A percentile compares a stretch with the other conserved stretches of the same genome.
Conservation (phyloP, 2,797 vertebrate genomes). For the Brachyrhaphis roseni region DNA sequence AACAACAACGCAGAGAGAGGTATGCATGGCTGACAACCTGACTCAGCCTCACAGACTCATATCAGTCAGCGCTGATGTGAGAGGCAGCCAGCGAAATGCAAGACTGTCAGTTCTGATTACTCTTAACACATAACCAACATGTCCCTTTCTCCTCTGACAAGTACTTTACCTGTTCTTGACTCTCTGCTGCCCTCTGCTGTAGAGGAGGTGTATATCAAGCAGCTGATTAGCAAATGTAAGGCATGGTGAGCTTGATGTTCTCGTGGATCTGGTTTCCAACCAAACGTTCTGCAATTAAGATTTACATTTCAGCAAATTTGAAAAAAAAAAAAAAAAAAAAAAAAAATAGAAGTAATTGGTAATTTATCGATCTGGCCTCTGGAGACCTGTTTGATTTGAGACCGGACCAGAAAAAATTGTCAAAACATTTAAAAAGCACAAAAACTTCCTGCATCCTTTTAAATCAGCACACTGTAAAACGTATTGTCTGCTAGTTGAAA, state of each 20-base stretch:
- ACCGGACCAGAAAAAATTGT: constrained; percentile 23
- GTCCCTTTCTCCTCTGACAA: constrained; percentile 70
- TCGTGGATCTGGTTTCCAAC: constrained; percentile 37
- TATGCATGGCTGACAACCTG: constrained; percentile 60
- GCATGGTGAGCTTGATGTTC: constrained; percentile 36
- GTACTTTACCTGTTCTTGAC: constrained; percentile 39
- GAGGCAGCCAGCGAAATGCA: constrained; percentile 29
- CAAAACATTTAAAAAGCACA: constrained; percentile 9
- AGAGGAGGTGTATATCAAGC: constrained; percentile 92
- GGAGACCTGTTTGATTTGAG: constrained; percentile 38
- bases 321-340: neutral
- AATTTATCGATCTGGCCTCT: neutral
- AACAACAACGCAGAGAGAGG: constrained; percentile 88
- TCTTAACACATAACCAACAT: constrained; percentile 59
- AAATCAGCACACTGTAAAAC: constrained; percentile 16
- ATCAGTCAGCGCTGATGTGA: constrained; percentile 24
- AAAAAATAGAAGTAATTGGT: neutral
- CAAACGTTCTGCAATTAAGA: constrained; percentile 10
- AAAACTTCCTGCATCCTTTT: constrained; percentile 33
- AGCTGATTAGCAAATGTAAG: constrained; percentile 95
- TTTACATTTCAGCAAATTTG: neutral
- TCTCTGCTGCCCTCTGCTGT: constrained; percentile 76
- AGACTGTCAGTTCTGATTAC: constrained; percentile 37
- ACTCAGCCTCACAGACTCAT: constrained; percentile 6
- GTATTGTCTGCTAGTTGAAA: neutral